Evolutionary conservation across 2,888 invertebrate species (phyloP).

Genomic region (Metellina segmentata): DNA sequence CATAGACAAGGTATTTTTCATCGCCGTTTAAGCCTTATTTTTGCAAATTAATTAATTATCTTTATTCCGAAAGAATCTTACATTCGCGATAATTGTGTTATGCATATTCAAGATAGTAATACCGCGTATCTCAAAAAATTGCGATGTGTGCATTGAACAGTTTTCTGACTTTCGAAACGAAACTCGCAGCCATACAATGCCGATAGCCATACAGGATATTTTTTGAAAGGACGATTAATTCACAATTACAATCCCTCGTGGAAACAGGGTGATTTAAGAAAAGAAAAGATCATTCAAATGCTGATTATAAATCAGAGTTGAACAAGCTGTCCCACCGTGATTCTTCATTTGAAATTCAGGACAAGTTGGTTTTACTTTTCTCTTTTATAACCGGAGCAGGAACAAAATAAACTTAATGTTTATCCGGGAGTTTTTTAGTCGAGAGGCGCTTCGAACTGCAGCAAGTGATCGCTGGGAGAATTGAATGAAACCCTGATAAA

Average conservation of each 20-base stretch:
- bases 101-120: not conserved
- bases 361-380: conserved; percentile 9
- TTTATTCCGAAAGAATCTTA: too few species aligned
- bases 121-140: too few species aligned
- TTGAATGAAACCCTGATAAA: conserved; percentile 52
- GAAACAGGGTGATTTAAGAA: not conserved
- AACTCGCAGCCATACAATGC: not conserved
- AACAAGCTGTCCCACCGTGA: conserved; percentile 39
- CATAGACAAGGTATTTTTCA: not conserved
- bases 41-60: not conserved
- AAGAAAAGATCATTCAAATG: conserved; percentile 37
- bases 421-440: conserved; percentile 42
- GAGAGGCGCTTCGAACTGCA: conserved; percentile 45
- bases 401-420: conserved; percentile 62
- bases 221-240: not conserved
- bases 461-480: conserved; percentile 49
- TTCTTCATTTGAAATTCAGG: conserved; percentile 67
- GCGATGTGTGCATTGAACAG: too few species aligned
- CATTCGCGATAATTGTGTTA: not conserved
- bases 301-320: conserved; percentile 54
- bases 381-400: conserved; percentile 16
- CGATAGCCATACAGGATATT: not conserved
- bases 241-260: not conserved
- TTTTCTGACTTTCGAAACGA: too few species aligned
- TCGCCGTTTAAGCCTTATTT: not conserved